These are phyloP conservation scores for Psittacula derbiana DNA, from an alignment of 2,797 vertebrate species.

Conservation along the genomic window DNA sequence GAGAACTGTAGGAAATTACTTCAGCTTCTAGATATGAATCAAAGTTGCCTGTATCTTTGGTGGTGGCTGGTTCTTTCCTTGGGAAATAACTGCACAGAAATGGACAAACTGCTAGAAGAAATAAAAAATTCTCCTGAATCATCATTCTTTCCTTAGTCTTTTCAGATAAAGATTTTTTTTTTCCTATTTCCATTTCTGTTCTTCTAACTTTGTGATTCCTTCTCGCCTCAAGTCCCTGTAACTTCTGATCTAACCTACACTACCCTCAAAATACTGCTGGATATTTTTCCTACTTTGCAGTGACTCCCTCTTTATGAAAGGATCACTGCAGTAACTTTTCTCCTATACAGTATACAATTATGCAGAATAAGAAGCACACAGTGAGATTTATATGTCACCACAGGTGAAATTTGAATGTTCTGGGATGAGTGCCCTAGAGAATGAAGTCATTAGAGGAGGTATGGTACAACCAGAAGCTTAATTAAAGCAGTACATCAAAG, in stretches of 20 bases:
- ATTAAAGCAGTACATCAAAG: neutral
- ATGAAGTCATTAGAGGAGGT: neutral
- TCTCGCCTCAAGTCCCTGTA: neutral
- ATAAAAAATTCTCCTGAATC: neutral
- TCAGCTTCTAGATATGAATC: neutral
- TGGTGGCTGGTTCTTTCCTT: neutral
- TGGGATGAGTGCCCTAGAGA: neutral
- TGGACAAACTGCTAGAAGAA: neutral
- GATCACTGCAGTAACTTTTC: neutral
- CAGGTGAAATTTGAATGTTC: slow-evolving; percentile 3
- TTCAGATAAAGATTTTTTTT: neutral
- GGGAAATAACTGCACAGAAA: neutral
- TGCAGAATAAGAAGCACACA: neutral
- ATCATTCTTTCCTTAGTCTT: neutral
- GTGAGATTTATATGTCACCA: neutral
- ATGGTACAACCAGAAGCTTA: neutral
- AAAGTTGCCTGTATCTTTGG: neutral
- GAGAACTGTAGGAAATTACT: neutral
- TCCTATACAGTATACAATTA: neutral
- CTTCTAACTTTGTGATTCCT: neutral
- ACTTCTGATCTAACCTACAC: neutral
- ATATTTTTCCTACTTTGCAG: neutral
- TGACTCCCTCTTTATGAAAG: neutral
- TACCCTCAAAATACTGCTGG: neutral
- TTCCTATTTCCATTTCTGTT: neutral